phyloP scores from a whole-genome alignment of 2,888 invertebrate genomes.

The Trileptium ribeirensis region DNA sequence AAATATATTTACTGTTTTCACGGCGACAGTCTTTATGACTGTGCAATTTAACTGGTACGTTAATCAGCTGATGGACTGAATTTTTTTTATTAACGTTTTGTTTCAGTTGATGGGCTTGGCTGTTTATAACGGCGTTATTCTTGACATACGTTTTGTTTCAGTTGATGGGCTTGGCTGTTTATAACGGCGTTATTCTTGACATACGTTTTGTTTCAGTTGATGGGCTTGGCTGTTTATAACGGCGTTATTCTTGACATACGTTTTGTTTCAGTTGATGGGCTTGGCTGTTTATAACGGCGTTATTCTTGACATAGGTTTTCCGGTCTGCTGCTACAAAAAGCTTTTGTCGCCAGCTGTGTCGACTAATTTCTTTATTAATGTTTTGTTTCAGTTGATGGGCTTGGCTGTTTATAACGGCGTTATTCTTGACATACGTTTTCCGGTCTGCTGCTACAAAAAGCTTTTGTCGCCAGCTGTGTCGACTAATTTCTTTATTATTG shows the following conservation, averaged over 20 bases:
- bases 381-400: slow-evolving; percentile 57
- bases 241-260: slow-evolving; percentile 18
- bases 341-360: slow-evolving; percentile 61
- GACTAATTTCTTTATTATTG: slow-evolving; percentile 18
- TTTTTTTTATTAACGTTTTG: too few species aligned
- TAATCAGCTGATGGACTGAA: too few species aligned
- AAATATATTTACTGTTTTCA: too few species aligned
- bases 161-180: slow-evolving; percentile 62
- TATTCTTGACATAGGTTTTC: slow-evolving; percentile 61
- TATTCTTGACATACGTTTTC: slow-evolving; percentile 61
- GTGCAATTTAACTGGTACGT: too few species aligned
- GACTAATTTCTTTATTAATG: slow-evolving; percentile 20
- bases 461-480: slow-evolving; percentile 61
- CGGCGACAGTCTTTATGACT: too few species aligned
- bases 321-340: slow-evolving; percentile 57
- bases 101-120: too few species aligned
- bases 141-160: too few species aligned
- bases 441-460: slow-evolving; percentile 57
- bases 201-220: slow-evolving; percentile 62
- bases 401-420: slow-evolving; percentile 62
- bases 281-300: slow-evolving; percentile 62
- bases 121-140: too few species aligned
- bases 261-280: slow-evolving; percentile 57
- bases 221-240: slow-evolving; percentile 61
- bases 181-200: slow-evolving; percentile 62